Conservation (phyloP, 2,797 vertebrate genomes). For the Onychomys torridus region DNA sequence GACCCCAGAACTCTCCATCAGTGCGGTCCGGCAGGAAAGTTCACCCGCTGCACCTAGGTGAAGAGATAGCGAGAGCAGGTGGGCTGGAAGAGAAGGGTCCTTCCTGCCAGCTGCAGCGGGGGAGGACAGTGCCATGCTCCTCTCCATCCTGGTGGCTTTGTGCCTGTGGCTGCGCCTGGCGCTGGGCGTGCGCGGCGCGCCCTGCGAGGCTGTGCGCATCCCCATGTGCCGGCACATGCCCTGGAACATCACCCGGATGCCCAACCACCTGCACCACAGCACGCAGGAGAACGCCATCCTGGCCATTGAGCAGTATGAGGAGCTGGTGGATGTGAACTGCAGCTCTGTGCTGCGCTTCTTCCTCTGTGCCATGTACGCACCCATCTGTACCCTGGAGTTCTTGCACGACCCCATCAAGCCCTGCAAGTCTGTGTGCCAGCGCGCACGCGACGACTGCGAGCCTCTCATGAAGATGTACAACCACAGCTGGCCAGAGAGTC, state of each 20-base stretch:
- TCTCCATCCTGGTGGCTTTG: slow-evolving; percentile 81
- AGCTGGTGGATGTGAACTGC: slow-evolving; percentile 90
- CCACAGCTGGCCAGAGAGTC: slow-evolving; percentile 91
- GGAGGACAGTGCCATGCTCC: slow-evolving; percentile 71
- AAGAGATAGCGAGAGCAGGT: neutral
- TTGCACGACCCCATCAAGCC: slow-evolving; percentile 91
- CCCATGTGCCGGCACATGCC: slow-evolving; percentile 91
- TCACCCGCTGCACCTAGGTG: neutral
- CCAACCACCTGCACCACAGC: slow-evolving; percentile 93
- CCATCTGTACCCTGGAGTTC: slow-evolving; percentile 91
- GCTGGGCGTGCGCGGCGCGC: slow-evolving; percentile 86
- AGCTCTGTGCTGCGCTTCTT: slow-evolving; percentile 90
- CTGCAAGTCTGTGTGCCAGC: slow-evolving; percentile 90
- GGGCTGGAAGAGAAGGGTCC: neutral
- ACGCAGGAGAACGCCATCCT: slow-evolving; percentile 92
- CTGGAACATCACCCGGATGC: slow-evolving; percentile 92
- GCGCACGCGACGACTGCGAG: slow-evolving; percentile 90
- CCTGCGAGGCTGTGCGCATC: slow-evolving; percentile 91
- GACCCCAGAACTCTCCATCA: too few relatives aligned
- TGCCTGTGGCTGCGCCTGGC: slow-evolving; percentile 86
- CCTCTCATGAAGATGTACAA: slow-evolving; percentile 91
- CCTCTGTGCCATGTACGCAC: slow-evolving; percentile 92
- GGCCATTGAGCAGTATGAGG: slow-evolving; percentile 91
- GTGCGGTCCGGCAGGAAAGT: neutral
- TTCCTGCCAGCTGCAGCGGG: neutral